A percentile compares a stretch with the other conserved stretches of the same genome.
These are phyloP conservation scores for Ahaetulla prasina DNA, from an alignment of 2,113 vertebrate species.

Conservation along the genomic window DNA sequence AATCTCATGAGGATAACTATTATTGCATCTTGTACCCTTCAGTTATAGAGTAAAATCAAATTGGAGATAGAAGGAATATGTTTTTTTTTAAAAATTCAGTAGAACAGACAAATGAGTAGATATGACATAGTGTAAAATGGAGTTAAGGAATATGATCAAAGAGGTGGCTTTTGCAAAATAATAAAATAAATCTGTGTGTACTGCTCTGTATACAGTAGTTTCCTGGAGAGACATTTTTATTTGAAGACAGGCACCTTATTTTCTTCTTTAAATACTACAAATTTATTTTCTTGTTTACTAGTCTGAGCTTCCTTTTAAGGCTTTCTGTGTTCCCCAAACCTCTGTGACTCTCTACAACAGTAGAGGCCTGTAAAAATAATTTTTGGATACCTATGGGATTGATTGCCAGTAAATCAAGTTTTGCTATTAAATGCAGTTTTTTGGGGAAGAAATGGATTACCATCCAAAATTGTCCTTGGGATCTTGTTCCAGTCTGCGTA, in stretches of 20 bases:
- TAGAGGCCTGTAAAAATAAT: neutral
- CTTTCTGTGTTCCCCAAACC: neutral
- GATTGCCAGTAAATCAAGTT: neutral
- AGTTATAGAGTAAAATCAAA: neutral
- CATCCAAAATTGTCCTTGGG: neutral
- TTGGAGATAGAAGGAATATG: neutral
- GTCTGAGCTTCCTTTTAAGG: neutral
- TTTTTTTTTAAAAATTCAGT: neutral
- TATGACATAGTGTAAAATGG: neutral
- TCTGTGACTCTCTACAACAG: neutral
- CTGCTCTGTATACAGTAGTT: neutral
- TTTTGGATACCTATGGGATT: neutral
- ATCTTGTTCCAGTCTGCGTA: slow-evolving; percentile 24
- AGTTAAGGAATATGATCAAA: neutral
- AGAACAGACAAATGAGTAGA: neutral
- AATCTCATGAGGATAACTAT: neutral
- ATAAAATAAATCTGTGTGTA: neutral
- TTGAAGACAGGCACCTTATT: neutral
- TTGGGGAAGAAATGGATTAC: neutral
- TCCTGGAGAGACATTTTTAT: neutral
- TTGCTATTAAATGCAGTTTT: neutral
- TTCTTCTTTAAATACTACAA: neutral
- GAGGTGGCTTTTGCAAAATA: neutral
- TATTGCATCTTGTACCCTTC: neutral
- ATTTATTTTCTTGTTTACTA: neutral